phyloP scores from a whole-genome alignment of 2,113 vertebrate genomes.

The Platycercus adscitus region DNA sequence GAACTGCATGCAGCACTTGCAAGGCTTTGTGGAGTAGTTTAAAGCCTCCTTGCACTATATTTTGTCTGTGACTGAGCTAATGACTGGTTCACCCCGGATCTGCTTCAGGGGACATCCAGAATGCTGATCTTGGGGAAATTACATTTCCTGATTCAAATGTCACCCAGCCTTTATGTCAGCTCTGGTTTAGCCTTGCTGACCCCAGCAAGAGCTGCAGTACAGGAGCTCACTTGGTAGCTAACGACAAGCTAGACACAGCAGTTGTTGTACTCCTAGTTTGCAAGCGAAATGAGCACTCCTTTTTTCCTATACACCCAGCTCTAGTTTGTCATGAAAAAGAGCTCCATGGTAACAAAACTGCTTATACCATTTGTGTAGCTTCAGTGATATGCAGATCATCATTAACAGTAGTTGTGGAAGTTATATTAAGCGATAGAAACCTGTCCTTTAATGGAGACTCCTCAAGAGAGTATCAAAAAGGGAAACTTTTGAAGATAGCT shows the following conservation, averaged over 20 bases:
- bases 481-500: not conserved
- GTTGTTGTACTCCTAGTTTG: not conserved
- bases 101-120: not conserved
- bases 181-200: not conserved
- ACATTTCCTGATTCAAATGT: not conserved
- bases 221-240: not conserved
- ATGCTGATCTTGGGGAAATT: not conserved
- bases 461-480: not conserved
- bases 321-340: not conserved
- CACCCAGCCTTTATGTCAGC: not conserved
- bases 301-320: not conserved
- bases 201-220: not conserved
- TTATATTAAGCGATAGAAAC: not conserved
- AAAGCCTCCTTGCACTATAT: not conserved
- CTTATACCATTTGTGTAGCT: not conserved
- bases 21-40: not conserved
- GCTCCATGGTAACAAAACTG: not conserved
- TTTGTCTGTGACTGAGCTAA: not conserved
- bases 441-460: not conserved
- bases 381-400: not conserved
- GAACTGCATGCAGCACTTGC: not conserved
- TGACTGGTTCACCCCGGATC: not conserved
- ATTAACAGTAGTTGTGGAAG: not conserved
- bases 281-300: not conserved
- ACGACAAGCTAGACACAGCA: not conserved